Evolutionary conservation across 2,797 vertebrate species (phyloP).

Genomic region (Myiotriccus ornatus): DNA sequence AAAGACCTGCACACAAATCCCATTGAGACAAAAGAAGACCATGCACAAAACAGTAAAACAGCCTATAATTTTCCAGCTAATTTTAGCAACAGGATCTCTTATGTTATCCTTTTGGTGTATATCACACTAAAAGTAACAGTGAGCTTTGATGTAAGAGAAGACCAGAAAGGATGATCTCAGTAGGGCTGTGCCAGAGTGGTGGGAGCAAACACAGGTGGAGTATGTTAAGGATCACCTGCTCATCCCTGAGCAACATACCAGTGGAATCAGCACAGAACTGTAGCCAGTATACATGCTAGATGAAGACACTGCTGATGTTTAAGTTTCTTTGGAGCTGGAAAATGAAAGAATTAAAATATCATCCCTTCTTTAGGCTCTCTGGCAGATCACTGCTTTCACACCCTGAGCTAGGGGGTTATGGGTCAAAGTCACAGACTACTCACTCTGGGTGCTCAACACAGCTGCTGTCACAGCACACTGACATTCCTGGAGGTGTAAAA

Average conservation of each 20-base stretch:
- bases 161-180: not conserved
- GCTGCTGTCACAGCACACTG: not conserved
- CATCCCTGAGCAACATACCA: not conserved
- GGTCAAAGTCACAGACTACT: not conserved
- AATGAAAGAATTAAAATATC: not conserved
- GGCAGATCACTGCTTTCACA: not conserved
- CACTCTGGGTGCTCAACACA: not conserved
- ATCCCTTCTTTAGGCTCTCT: not conserved
- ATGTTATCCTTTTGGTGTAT: slow-evolving; percentile 13
- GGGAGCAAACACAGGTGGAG: not conserved
- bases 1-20: not conserved
- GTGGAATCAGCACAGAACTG: not conserved
- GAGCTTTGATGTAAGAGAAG: not conserved
- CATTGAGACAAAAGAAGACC: not conserved
- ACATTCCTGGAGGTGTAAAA: not conserved
- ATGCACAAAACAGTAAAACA: not conserved
- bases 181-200: not conserved
- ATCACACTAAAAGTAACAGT: not conserved
- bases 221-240: not conserved
- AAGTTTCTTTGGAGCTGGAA: not conserved
- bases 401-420: not conserved
- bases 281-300: not conserved
- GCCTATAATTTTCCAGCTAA: slow-evolving; percentile 32
- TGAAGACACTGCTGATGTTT: not conserved
- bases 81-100: slow-evolving; percentile 8